A percentile compares a stretch with the other conserved stretches of the same genome.
Conservation (phyloP, 37 sponge, comb jelly and placozoan genomes). For the Geodia barretti region DNA sequence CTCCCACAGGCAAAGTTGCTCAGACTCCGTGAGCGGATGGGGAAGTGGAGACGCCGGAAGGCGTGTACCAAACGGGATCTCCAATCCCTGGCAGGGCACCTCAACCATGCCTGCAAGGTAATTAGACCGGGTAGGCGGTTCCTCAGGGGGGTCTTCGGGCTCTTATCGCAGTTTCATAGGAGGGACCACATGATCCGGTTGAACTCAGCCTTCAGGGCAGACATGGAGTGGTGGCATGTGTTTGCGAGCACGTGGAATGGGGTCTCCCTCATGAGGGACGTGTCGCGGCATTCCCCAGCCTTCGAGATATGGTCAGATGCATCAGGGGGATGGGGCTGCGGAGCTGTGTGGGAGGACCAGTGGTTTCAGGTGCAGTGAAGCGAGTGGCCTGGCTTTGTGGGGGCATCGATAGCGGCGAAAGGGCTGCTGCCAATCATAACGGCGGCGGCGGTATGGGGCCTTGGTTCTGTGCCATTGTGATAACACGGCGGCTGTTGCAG, state of each 20-base stretch:
- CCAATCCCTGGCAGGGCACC: constrained; percentile 17
- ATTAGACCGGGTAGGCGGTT: constrained; percentile 10
- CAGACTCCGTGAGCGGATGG: constrained; percentile 1
- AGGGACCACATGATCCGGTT: constrained; percentile 9
- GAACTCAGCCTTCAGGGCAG: constrained; percentile 14
- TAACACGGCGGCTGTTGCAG: constrained; percentile 4
- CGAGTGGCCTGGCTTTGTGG: constrained; percentile 2
- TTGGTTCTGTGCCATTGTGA: constrained; percentile 16
- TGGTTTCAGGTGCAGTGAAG: constrained; percentile 10
- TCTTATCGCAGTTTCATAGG: neutral
- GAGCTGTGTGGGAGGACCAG: constrained; percentile 7
- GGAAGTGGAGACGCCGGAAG: constrained; percentile 5
- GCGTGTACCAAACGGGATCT: constrained; percentile 11
- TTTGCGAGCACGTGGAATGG: constrained; percentile 23
- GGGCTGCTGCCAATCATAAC: neutral
- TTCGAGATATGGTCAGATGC: constrained; percentile 14
- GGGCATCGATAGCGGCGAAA: constrained; percentile 10
- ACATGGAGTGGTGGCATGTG: constrained; percentile 27
- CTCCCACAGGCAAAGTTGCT: constrained; percentile 8
- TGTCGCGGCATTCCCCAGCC: neutral
- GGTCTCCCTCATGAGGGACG: constrained; percentile 4
- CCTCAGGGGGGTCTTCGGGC: constrained; percentile 9
- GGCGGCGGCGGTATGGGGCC: constrained; percentile 10
- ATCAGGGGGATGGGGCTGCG: constrained; percentile 20
- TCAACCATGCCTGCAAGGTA: constrained; percentile 26